A percentile compares a stretch with the other conserved stretches of the same genome.
phyloP scores from a whole-genome alignment of 2,888 invertebrate species.

The Celastrina argiolus region DNA sequence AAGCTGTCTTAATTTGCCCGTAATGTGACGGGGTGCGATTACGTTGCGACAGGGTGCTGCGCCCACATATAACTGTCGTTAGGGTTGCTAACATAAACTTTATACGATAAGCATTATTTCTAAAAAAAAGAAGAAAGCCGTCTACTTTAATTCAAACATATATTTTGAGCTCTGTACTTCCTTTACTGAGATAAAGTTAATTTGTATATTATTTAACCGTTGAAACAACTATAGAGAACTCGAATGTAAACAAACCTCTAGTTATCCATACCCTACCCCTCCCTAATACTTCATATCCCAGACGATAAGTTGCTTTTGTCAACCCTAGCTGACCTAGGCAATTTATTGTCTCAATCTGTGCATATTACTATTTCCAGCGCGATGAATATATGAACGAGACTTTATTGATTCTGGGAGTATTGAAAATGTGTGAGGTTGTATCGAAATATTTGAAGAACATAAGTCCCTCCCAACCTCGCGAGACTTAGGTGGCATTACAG shows the following conservation, averaged over 20 bases:
- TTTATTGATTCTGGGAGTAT: conserved; percentile 28
- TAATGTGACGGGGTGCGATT: conserved; percentile 54
- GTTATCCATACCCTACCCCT: not conserved
- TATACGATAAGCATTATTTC: too few relatives aligned
- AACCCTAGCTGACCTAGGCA: conserved; percentile 35
- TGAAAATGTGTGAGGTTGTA: conserved; percentile 17
- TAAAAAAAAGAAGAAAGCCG: too few relatives aligned
- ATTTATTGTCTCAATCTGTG: conserved; percentile 66
- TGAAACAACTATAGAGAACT: too few relatives aligned
- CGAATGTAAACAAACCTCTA: not conserved
- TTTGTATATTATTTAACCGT: too few relatives aligned
- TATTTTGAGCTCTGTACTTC: too few relatives aligned
- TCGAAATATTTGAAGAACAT: conserved; percentile 17
- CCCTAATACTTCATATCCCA: not conserved
- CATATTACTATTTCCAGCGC: conserved; percentile 37
- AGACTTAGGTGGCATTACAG: conserved; percentile 17
- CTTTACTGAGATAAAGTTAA: too few relatives aligned
- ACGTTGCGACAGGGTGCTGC: conserved; percentile 38
- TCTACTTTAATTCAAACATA: too few relatives aligned
- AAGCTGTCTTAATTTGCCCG: conserved; percentile 72
- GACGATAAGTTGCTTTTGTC: not conserved
- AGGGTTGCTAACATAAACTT: conserved; percentile 38
- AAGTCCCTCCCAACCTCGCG: conserved; percentile 8
- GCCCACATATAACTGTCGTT: conserved; percentile 59
- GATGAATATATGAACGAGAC: conserved; percentile 26